Evolutionary conservation across 2,113 vertebrate species (phyloP), one percentile per base, ranked within the genome.

Genomic region (Psittacula cyanocephala): DNA sequence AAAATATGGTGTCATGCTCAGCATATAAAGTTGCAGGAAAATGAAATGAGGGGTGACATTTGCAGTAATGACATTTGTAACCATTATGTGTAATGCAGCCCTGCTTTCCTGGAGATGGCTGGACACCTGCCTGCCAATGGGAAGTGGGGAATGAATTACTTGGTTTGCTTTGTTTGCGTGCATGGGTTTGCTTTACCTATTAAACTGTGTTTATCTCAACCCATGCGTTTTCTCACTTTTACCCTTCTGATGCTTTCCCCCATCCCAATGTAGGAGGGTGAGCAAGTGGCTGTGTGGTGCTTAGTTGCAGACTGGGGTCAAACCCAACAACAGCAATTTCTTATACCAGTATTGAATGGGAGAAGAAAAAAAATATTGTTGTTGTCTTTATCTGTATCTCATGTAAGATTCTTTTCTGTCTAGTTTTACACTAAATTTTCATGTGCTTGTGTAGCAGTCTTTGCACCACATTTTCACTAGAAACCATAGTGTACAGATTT

Each of bases 221-320:
- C 3, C 9, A 65, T 0, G 2, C 4, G 2, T 67, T 59, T 67
- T 59, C 50, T 72, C 20, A 31, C 10, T 50, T 37, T 74, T 37
- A 27, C 7, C 22, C 43, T 57, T 72, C 13, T 10, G 64, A 31
- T 59, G 57, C 31, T 59, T 20, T 81, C 20, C 6, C 7, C 5
- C 4, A 5, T 22, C 17, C 9, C 10, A 15, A 3, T 0, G 0
- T 13, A 9, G 7, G 11, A 25, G 35, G 25, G 13, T 41, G 47
- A 49, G 10, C 29, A 25, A 55, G 12, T 35, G 8, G 24, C 8
- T 29, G 16, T 14, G 20, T 64, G 6, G 41, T 16, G n/a, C 49
- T 55, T 13, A 64, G 8, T 25, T 55, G 19, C 11, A 12, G 18
- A 7, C 29, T 71, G 19, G 1, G 10, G 7, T 64, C 49, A 55